phyloP scores from a whole-genome alignment of 2,888 invertebrate species.

The Polydrusus cervinus region DNA sequence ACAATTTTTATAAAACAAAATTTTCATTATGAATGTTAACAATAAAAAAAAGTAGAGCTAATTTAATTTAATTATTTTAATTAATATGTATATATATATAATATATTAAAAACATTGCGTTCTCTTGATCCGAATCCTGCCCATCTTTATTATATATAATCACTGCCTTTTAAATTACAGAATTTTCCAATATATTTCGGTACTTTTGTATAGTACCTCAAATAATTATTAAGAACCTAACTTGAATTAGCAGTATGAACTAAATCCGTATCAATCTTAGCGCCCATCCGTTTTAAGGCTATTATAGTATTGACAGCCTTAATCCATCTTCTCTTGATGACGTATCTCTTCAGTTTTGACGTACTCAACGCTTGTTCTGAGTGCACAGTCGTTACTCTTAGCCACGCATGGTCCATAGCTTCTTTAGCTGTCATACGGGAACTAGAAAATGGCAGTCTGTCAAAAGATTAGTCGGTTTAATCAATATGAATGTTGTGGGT shows the following conservation, averaged over 20 bases:
- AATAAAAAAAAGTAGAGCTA: too few relatives aligned
- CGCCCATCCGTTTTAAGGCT: conserved; percentile 90
- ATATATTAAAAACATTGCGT: too few relatives aligned
- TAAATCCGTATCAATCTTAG: conserved; percentile 78
- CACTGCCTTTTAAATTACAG: neutral
- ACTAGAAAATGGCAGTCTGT: conserved; percentile 72
- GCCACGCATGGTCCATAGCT: conserved; percentile 87
- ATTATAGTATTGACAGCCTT: conserved; percentile 92
- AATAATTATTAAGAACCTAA: neutral
- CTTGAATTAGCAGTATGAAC: conserved; percentile 53
- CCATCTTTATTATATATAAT: too few relatives aligned
- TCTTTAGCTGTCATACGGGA: conserved; percentile 81
- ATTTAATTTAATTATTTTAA: too few relatives aligned
- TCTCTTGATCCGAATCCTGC: too few relatives aligned
- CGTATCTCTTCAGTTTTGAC: conserved; percentile 88
- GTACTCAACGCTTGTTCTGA: conserved; percentile 83
- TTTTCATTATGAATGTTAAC: too few relatives aligned
- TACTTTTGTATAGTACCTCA: too few relatives aligned
- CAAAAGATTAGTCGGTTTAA: neutral
- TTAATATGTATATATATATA: too few relatives aligned
- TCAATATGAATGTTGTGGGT: too few relatives aligned
- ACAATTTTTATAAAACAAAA: too few relatives aligned
- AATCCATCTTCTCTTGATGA: conserved; percentile 92
- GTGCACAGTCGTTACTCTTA: conserved; percentile 77
- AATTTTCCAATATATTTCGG: neutral